Percentiles rank a stretch among this genome's conserved stretches.
Conservation (phyloP, 2,113 vertebrate species). For the Lampris megalopsis region DNA sequence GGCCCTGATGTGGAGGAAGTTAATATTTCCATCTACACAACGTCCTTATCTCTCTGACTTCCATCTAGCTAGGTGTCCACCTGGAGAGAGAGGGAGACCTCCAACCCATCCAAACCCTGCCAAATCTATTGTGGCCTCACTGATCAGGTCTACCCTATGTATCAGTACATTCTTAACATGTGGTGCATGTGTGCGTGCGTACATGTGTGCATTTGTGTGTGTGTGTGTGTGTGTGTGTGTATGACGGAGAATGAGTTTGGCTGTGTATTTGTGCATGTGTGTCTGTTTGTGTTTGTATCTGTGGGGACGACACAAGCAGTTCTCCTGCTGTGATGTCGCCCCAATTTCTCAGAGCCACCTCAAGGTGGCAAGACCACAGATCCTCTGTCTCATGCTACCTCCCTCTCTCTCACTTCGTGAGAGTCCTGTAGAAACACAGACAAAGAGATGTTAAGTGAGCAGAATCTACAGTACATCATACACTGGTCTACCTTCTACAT, state of each 20-base stretch:
- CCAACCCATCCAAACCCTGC: background rate
- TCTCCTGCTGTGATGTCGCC: conserved; percentile 76
- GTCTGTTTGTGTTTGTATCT: conserved; percentile 11
- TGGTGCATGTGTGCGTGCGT: conserved; percentile 10
- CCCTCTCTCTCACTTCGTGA: conserved; percentile 24
- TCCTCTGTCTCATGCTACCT: conserved; percentile 32
- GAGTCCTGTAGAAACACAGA: conserved; percentile 56
- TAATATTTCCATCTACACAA: conserved; percentile 3
- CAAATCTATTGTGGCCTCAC: conserved; percentile 9
- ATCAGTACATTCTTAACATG: background rate
- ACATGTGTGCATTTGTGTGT: conserved; percentile 21
- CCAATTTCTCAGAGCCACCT: conserved; percentile 43
- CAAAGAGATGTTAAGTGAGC: background rate
- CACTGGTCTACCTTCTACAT: no score
- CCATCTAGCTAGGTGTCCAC: background rate
- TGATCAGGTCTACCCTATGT: conserved; percentile 14
- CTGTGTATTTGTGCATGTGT: conserved; percentile 28
- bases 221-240: conserved; percentile 18
- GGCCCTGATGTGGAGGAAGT: background rate
- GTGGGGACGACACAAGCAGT: conserved; percentile 72
- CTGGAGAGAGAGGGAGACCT: conserved; percentile 6
- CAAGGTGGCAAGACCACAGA: conserved; percentile 9
- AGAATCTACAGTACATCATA: no score
- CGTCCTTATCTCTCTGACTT: background rate
- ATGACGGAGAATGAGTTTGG: no score